Evolutionary conservation across 2,113 vertebrate species (phyloP).

Genomic region (Prunella fulvescens): DNA sequence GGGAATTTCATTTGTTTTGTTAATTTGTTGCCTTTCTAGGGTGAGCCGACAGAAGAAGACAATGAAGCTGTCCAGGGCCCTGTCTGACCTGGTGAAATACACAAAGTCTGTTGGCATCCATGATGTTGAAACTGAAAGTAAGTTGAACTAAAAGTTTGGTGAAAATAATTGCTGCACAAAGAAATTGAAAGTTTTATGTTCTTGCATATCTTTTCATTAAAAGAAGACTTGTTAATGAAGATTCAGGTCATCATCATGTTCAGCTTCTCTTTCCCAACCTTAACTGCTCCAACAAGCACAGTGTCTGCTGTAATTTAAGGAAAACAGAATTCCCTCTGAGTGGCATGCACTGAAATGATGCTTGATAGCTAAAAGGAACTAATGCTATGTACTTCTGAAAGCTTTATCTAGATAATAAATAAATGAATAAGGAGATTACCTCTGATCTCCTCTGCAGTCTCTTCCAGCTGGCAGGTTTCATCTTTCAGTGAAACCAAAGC

Average conservation of each 20-base stretch:
- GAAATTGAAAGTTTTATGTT: background rate
- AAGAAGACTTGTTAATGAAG: background rate
- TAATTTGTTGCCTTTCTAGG: conserved; percentile 17
- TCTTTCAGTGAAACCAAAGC: conserved; percentile 97
- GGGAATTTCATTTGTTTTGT: background rate
- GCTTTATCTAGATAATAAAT: background rate
- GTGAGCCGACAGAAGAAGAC: conserved; percentile 86
- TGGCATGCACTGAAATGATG: background rate
- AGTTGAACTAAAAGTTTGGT: background rate
- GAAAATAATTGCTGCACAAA: background rate
- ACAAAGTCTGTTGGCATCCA: conserved; percentile 89
- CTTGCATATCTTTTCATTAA: background rate
- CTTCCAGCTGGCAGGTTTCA: conserved; percentile 92
- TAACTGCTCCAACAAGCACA: background rate
- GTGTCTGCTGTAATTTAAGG: background rate
- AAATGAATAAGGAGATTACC: background rate
- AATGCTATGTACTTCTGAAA: background rate
- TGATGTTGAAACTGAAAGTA: conserved; percentile 90
- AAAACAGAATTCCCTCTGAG: background rate
- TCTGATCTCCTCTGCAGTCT: conserved; percentile 62
- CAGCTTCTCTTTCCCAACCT: background rate
- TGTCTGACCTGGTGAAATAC: conserved; percentile 97
- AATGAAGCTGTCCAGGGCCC: conserved; percentile 92
- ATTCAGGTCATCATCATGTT: background rate
- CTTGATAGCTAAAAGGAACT: background rate